phyloP scores from a whole-genome alignment of 1,140 invertebrate species.

The Drosophila malerkotliana region DNA sequence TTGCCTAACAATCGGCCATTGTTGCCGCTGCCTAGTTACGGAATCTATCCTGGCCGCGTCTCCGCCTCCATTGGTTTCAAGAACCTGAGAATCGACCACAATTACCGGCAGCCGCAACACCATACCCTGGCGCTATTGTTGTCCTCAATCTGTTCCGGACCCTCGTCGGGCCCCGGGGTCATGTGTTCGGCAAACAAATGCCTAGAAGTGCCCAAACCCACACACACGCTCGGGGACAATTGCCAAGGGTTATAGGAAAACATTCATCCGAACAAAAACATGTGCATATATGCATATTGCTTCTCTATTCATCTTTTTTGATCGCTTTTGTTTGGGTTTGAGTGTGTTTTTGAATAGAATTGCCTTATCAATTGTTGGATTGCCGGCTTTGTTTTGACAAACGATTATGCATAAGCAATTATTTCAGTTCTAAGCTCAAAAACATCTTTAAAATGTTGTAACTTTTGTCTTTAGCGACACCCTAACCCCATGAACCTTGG shows the following conservation, averaged over 20 bases:
- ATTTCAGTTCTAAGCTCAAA: not conserved
- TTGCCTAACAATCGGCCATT: constrained; percentile 73
- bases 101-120: constrained; percentile 46
- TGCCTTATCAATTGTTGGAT: constrained; percentile 29
- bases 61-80: not conserved
- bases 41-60: constrained; percentile 23
- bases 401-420: not conserved
- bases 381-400: constrained; percentile 19
- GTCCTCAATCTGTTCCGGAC: constrained; percentile 17
- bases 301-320: constrained; percentile 25
- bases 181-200: constrained; percentile 38
- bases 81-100: constrained; percentile 45
- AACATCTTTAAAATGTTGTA: not conserved
- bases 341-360: constrained; percentile 37
- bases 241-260: constrained; percentile 29
- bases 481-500: not conserved
- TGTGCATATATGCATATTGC: constrained; percentile 25
- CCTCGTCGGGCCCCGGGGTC: constrained; percentile 23
- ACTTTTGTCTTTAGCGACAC: too few relatives aligned
- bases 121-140: constrained; percentile 70
- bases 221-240: constrained; percentile 43
- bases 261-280: constrained; percentile 34
- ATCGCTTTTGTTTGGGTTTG: constrained; percentile 33
- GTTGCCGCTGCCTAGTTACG: constrained; percentile 62
- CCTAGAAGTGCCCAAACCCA: constrained; percentile 34